Evolutionary conservation across 2,888 invertebrate genomes (phyloP), one percentile per base, ranked within the genome.

Genomic region (Drosophila hawaiiensis): DNA sequence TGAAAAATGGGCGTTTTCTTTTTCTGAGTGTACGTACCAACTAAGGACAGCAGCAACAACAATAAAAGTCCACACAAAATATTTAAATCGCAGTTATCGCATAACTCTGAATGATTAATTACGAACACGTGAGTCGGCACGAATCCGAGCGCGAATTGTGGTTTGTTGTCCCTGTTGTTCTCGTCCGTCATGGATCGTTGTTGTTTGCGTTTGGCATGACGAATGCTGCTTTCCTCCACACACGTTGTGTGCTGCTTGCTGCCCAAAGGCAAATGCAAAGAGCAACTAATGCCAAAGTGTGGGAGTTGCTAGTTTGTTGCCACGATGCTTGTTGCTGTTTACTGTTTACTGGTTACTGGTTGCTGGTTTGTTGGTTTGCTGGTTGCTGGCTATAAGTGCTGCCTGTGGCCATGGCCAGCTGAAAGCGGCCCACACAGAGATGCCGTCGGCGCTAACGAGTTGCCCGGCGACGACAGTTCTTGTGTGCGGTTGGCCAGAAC

Each of bases 351-450:
- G 39, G 25, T 55, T 56, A 39, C 56, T 39, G 64, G 25, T 28
- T 28, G 25, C 25, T 28, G 25, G 50, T 29, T 29, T 62, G 29
- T 47, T 49, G n/a, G 63, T n/a, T 22, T 65, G 25, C 50, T 43
- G 22, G 31, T 33, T 43, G 33, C 47, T 67, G 43, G 54, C 56
- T 67, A 56, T 53, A 28, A 31, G 31, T 49, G 35, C 55, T 49
- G 74, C 62, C 49, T 55, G 37, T 72, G 82, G 83, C 73, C 80
- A 73, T 76, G 82, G 73, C 81, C 80, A 80, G 76, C 76, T 79
- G 60, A 76, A 79, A 63, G 62, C 61, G 53, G n/a, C 83, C 80
- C 70, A 83, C 80, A 83, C 68, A 73, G 52, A 56, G 55, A 50
- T 39, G 78, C 61, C 64, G 66, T 39, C 70, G 69, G 80, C 76